phyloP scores from a whole-genome alignment of 1,140 invertebrate species.

The Hycleus cichorii region DNA sequence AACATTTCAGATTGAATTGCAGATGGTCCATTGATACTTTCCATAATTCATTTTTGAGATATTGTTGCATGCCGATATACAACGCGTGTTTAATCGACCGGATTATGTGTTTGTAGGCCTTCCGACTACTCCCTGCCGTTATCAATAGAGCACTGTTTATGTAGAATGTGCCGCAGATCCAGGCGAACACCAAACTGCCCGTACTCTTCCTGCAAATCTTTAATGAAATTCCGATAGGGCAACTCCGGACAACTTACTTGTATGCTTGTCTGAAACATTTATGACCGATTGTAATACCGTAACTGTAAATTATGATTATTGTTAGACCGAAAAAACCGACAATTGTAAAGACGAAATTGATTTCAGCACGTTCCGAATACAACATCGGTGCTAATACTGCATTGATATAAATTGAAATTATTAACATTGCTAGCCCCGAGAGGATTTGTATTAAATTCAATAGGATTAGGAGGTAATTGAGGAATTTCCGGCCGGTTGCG shows the following conservation, averaged over 20 bases:
- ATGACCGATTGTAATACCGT: constrained; percentile 33
- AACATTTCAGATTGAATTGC: constrained; percentile 38
- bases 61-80: constrained; percentile 36
- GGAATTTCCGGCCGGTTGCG: constrained; percentile 10
- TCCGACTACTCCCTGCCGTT: constrained; percentile 25
- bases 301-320: constrained; percentile 28
- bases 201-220: constrained; percentile 34
- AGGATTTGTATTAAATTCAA: constrained; percentile 30
- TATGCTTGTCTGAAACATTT: constrained; percentile 34
- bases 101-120: constrained; percentile 35
- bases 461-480: constrained; percentile 11
- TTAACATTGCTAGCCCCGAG: constrained; percentile 27
- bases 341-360: constrained; percentile 36
- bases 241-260: constrained; percentile 28
- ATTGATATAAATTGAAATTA: constrained; percentile 30
- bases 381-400: constrained; percentile 30
- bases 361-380: constrained; percentile 35
- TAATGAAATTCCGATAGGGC: neutral
- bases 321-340: constrained; percentile 34
- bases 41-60: constrained; percentile 35
- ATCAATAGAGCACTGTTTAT: constrained; percentile 32
- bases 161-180: constrained; percentile 30
- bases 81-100: constrained; percentile 35
- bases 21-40: constrained; percentile 39
- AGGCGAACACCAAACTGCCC: constrained; percentile 29